Conservation (phyloP, 2,797 vertebrate genomes). For the Chloroceryle inda region DNA sequence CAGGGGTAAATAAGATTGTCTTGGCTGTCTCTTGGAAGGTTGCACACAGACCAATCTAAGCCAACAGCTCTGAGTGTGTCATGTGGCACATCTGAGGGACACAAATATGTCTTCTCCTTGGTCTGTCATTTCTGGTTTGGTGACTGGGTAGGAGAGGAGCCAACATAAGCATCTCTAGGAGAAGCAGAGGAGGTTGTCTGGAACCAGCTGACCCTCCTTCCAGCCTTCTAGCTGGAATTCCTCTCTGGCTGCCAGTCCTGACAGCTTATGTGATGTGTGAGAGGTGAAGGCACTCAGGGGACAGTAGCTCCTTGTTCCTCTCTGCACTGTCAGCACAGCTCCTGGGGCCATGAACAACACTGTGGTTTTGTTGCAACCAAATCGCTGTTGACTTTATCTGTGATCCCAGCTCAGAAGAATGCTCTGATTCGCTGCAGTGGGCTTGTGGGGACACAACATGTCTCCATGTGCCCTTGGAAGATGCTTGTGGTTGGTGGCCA, state of each 20-base stretch:
- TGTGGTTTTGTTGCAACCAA: not conserved
- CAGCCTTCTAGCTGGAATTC: not conserved
- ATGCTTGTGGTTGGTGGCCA: conserved; percentile 32
- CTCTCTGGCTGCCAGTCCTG: not conserved
- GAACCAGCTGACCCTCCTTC: not conserved
- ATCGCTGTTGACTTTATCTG: not conserved
- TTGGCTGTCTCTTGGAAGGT: not conserved
- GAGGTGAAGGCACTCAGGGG: not conserved
- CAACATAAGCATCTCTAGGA: not conserved
- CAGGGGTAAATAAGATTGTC: not conserved
- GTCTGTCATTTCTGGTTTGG: not conserved
- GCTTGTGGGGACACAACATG: not conserved
- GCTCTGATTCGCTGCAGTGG: not conserved
- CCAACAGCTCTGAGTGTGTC: not conserved
- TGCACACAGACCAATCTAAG: not conserved
- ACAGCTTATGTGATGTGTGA: not conserved
- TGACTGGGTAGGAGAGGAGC: not conserved
- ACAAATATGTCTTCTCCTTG: not conserved
- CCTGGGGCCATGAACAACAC: not conserved
- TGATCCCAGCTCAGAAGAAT: conserved; percentile 43
- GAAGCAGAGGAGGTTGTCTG: not conserved
- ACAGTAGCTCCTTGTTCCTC: conserved; percentile 42
- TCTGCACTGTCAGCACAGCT: conserved; percentile 22
- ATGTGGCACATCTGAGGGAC: not conserved
- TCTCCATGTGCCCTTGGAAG: not conserved